phyloP scores from a whole-genome alignment of 2,113 vertebrate genomes.

The Formicarius rufipectus region DNA sequence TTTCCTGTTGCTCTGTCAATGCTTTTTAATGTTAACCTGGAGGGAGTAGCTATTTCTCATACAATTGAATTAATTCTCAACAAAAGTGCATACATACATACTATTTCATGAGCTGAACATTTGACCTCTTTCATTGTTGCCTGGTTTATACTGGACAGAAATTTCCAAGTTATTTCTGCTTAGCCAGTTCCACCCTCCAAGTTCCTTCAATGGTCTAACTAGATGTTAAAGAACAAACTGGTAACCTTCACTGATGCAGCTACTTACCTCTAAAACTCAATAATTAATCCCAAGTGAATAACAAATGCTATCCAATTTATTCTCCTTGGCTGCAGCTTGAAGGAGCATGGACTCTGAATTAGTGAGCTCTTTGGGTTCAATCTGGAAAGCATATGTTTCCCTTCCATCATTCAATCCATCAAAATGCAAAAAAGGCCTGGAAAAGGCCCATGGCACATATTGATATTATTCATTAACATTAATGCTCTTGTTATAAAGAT shows the following conservation, averaged over 20 bases:
- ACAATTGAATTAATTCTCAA: neutral
- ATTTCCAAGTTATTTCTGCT: constrained; percentile 64
- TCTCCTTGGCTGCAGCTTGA: constrained; percentile 61
- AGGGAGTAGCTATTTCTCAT: neutral
- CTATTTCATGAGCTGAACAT: constrained; percentile 58
- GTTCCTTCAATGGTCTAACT: constrained; percentile 58
- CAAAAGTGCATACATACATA: neutral
- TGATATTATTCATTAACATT: constrained; percentile 68
- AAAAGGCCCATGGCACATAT: constrained; percentile 64
- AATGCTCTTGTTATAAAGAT: constrained; percentile 70
- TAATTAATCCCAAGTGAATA: constrained; percentile 79
- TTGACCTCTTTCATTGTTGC: constrained; percentile 63
- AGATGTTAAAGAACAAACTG: constrained; percentile 70
- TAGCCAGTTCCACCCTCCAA: constrained; percentile 9
- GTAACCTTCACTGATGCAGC: constrained; percentile 69
- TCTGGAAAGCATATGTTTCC: constrained; percentile 83
- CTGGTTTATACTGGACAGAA: constrained; percentile 46
- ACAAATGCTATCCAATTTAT: constrained; percentile 72
- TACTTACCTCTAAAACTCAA: constrained; percentile 77
- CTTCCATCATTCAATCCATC: constrained; percentile 76
- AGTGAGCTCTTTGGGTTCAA: constrained; percentile 64
- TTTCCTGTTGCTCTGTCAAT: constrained; percentile 51
- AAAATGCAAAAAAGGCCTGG: constrained; percentile 48
- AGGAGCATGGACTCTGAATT: constrained; percentile 62
- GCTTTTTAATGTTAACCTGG: constrained; percentile 41